Evolutionary conservation across 2,113 vertebrate genomes (phyloP), one percentile per base, ranked within the genome.

Genomic region (Apaloderma vittatum): DNA sequence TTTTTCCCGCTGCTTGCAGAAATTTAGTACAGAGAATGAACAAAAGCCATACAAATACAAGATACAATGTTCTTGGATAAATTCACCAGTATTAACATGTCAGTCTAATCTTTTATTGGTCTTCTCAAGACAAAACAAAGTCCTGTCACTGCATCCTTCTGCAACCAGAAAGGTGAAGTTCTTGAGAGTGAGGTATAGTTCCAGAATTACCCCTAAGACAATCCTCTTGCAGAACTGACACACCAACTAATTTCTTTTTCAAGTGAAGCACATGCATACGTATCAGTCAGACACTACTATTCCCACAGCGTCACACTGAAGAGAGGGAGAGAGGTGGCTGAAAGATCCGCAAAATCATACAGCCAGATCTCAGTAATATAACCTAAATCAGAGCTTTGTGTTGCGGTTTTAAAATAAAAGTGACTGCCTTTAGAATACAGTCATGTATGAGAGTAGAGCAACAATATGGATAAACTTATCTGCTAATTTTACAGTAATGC

Each of bases 1-100:
- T 93, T 96, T 90, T 86, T 78, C 65, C 52, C 51, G 26, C 27
- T 72, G 62, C 79, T 86, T 88, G 59, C 67, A 88, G 59, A 96
- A 65, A 78, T 66, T 74, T 74, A 52, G 55, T 91, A 75, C 22
- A 77, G 70, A 87, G 30, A 68, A 86, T 14, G 26, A 95, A 80
- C 19, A 82, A 59, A 93, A 92, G 66, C 55, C 55, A 65, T 20
- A 13, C 32, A 94, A 81, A 93, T 78, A 59, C 24, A 66, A 89
- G 49, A 96, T 34, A 58, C 34, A 71, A 72, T 24, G 27, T 32
- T 73, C 26, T 32, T 82, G 45, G 36, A 70, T 26, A 91, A 87
- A 79, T 59, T 52, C 13, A 19, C 21, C 9, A 16, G 36, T 75
- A 57, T 68, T 68, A 87, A 73, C 5, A 18, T 4, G 7, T 45